phyloP scores from a whole-genome alignment of 53 echinoderm and acorn worm species.

The Astropecten irregularis region DNA sequence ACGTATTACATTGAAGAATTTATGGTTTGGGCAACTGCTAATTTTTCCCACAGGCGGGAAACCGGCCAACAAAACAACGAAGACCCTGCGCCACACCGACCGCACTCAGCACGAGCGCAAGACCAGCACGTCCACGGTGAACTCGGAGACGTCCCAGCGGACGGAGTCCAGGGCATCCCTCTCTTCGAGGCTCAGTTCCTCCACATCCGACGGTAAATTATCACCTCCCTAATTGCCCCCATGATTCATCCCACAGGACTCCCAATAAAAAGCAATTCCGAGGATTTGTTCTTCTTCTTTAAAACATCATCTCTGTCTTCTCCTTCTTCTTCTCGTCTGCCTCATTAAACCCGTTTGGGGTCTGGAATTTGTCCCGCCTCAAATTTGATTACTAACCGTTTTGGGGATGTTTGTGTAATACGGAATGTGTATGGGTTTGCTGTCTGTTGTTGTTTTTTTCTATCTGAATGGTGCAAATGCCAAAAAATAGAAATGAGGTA shows the following conservation, averaged over 20 bases:
- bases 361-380: not conserved
- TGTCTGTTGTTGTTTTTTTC: too few relatives aligned
- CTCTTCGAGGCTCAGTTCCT: conserved; percentile 72
- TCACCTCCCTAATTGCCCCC: not conserved
- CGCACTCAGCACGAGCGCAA: conserved; percentile 64
- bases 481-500: too few relatives aligned
- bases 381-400: not conserved
- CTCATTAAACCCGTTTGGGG: not conserved
- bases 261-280: not conserved
- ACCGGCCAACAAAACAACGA: conserved; percentile 69
- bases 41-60: conserved; percentile 65
- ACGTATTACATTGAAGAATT: too few relatives aligned
- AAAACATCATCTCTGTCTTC: too few relatives aligned
- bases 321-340: not conserved
- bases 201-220: conserved; percentile 79
- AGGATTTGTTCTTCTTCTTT: too few relatives aligned
- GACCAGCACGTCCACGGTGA: conserved; percentile 83
- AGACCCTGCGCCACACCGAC: conserved; percentile 62
- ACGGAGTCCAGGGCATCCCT: conserved; percentile 65
- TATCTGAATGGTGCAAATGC: too few relatives aligned
- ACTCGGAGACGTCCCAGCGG: conserved; percentile 66
- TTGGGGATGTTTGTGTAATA: too few relatives aligned
- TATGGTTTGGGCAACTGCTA: too few relatives aligned
- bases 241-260: not conserved
- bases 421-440: too few relatives aligned